These are phyloP conservation scores for Eueremaeus valkanovi DNA, from an alignment of 2,888 invertebrate species.

Conservation along the genomic window DNA sequence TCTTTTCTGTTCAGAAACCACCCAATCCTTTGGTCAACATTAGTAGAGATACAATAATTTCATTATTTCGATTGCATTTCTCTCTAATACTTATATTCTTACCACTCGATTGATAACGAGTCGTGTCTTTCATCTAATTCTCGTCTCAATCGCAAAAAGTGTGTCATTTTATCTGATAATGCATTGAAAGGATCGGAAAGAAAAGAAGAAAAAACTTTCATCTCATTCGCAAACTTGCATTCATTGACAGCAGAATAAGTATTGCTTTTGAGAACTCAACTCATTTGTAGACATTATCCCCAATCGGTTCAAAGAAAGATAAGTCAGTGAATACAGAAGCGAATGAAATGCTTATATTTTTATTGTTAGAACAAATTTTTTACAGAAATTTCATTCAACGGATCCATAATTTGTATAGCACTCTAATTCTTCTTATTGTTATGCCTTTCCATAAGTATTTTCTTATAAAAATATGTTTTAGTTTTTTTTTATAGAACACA, in stretches of 20 bases:
- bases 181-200: not conserved
- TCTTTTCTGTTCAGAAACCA: not conserved
- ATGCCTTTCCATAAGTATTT: not conserved
- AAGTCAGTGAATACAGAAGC: not conserved
- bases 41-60: not conserved
- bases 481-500: not conserved
- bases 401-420: not conserved
- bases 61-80: not conserved
- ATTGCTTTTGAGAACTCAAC: not conserved
- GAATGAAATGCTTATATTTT: not conserved
- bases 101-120: not conserved
- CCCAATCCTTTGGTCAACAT: not conserved
- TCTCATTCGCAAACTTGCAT: not conserved
- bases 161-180: slow-evolving; percentile 9
- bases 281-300: not conserved
- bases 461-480: not conserved
- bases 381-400: not conserved
- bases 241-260: not conserved
- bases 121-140: not conserved
- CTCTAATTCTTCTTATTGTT: not conserved
- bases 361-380: not conserved
- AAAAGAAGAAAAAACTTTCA: not conserved
- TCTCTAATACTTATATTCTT: not conserved
- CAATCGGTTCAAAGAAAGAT: not conserved
- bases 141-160: not conserved